Base-by-base conservation (phyloP, 1,140 invertebrate species). In the Fopius arisanus region DNA sequence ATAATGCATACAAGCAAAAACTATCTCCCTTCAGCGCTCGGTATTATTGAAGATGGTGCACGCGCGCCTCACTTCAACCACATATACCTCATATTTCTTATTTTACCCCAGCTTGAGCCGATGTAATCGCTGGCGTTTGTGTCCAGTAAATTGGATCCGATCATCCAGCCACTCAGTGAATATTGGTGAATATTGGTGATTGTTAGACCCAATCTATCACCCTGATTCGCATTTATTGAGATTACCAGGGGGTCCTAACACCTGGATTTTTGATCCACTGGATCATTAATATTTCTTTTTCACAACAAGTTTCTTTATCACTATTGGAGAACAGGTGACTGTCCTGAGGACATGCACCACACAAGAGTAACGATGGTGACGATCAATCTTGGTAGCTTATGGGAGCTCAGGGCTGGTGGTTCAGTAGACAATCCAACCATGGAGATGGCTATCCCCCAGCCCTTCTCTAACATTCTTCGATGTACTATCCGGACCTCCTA, bases 91-190 rank as follows among this genome's bases (percentile, higher is more conserved):
- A 3, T 59, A 59, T 26, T 59, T 59, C 19, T 59, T 59, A 59
- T 59, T 59, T 28, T 59, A 23, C 62, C 63, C 26, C 43, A 48
- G 62, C 68, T 73, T 54, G 33, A 74, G 43, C 41, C 77, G 81
- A 84, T 83, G 81, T 78, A 81, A 83, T 83, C 81, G 74, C 51
- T 68, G 72, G 21, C 48, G 33, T 72, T 77, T 82, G 75, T 82
- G 78, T 80, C 78, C 78, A 67, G 77, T 83, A 83, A 84, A 82
- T 84, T 83, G 79, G 78, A 84, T 79, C 79, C 78, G 73, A 79
- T 74, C 72, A 80, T 78, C 65, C 67, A 73, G 63, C 6, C 66
- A 31, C 37, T 73, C 37, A 68, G 12, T 7, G 19, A 28, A 43
- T 48, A 70, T 51, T 54, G 51, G 16, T 26, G 14, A 70, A 31